Percentiles rank a stretch among this genome's conserved stretches.
Conservation (phyloP, 2,797 vertebrate genomes). For the Acrocephalus scirpaceus region DNA sequence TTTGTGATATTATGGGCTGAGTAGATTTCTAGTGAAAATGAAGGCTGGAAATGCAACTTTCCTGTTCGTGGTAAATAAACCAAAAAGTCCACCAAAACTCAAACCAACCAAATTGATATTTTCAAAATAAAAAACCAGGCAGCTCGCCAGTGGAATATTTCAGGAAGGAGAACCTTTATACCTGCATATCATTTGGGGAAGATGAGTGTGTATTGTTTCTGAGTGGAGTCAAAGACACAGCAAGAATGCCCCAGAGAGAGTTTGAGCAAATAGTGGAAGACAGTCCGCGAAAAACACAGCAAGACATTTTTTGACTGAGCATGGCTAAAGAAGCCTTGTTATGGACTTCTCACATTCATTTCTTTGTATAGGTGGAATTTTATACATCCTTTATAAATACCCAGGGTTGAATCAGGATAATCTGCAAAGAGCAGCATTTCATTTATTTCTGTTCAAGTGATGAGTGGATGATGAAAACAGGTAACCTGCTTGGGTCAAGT, state of each 20-base stretch:
- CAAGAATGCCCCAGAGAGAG: neutral
- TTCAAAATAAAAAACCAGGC: neutral
- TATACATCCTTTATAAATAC: neutral
- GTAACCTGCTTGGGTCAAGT: neutral
- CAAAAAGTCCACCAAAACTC: neutral
- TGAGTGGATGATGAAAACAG: neutral
- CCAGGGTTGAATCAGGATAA: neutral
- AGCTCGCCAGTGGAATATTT: neutral
- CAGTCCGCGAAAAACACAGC: rapidly evolving
- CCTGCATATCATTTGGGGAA: neutral
- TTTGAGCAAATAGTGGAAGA: neutral
- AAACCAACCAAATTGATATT: neutral
- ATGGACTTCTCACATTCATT: neutral
- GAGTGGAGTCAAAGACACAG: neutral
- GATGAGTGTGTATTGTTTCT: neutral
- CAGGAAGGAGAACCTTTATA: neutral
- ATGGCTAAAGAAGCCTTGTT: neutral
- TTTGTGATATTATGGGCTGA: neutral
- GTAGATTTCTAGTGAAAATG: neutral
- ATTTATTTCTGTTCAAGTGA: neutral
- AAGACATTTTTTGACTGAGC: neutral
- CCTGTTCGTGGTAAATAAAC: neutral
- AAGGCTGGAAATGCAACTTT: neutral
- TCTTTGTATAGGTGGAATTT: neutral
- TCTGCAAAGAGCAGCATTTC: neutral